phyloP scores from a whole-genome alignment of 1,140 invertebrate genomes.

The Chelonus insularis region DNA sequence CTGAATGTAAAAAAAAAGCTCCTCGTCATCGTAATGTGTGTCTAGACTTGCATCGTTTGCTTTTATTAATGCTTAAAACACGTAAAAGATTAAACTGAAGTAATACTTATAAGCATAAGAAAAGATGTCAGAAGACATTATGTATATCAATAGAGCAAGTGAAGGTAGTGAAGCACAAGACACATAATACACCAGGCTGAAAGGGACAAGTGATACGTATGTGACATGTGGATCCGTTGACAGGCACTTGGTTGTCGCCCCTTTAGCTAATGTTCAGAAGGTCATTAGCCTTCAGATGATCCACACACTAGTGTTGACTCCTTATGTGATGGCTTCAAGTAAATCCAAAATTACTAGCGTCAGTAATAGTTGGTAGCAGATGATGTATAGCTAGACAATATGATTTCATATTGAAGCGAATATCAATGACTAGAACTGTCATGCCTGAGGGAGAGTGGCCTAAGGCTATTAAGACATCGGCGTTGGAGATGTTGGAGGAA shows the following conservation, averaged over 20 bases:
- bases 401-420: too few species aligned
- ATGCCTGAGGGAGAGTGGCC: conserved; percentile 35
- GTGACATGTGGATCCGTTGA: conserved; percentile 3
- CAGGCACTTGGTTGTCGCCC: conserved; percentile 8
- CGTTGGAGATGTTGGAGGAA: conserved; percentile 47
- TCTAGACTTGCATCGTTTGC: too few species aligned
- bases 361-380: background rate
- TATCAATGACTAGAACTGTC: too few species aligned
- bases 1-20: too few species aligned
- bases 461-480: conserved; percentile 58
- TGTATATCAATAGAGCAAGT: background rate
- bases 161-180: background rate
- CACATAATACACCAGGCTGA: background rate
- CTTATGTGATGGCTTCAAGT: background rate
- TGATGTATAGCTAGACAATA: background rate
- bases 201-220: background rate
- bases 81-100: too few species aligned
- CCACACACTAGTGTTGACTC: conserved; percentile 8
- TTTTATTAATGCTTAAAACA: too few species aligned
- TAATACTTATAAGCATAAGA: too few species aligned
- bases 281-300: conserved; percentile 39
- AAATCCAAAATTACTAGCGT: too few species aligned
- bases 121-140: too few species aligned
- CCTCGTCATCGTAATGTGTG: too few species aligned
- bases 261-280: conserved; percentile 26